Percentiles rank a stretch among this genome's conserved stretches.
Evolutionary conservation across 92 coral and sea anemone genomes (phyloP).

Genomic region (Epizoanthus ramosus): DNA sequence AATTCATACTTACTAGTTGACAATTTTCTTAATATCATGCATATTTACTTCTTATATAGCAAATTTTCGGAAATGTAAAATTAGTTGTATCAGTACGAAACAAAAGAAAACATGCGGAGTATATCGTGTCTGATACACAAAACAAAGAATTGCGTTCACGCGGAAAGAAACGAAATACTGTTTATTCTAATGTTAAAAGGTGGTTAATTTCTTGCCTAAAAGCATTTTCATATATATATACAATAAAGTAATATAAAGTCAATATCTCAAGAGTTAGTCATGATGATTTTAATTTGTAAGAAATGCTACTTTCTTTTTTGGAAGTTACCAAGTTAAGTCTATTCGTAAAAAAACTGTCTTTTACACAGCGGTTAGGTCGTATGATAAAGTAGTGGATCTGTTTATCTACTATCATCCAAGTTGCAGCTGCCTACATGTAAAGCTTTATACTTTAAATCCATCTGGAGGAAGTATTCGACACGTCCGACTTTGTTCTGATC

Average conservation of each 20-base stretch:
- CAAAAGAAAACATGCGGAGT: not conserved
- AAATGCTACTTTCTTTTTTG: no score
- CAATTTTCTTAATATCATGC: not conserved
- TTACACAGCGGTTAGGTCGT: slow-evolving; percentile 4
- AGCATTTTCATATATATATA: not conserved
- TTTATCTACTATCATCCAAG: no score
- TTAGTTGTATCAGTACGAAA: slow-evolving; percentile 8
- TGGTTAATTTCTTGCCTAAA: not conserved
- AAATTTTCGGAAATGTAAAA: not conserved
- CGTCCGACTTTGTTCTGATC: not conserved
- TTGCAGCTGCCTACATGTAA: not conserved
- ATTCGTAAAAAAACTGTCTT: not conserved
- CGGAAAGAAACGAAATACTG: not conserved
- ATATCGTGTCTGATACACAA: not conserved
- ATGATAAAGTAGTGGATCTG: no score
- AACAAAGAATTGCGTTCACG: not conserved
- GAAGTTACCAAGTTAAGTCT: no score
- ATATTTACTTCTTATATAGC: not conserved
- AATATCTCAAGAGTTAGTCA: not conserved
- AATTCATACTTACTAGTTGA: not conserved
- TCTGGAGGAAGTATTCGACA: not conserved
- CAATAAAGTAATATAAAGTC: not conserved
- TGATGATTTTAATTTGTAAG: no score
- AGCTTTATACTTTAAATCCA: not conserved
- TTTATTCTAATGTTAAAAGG: not conserved